Conservation (phyloP, 2,797 vertebrate species). For the Scleropages formosus region DNA sequence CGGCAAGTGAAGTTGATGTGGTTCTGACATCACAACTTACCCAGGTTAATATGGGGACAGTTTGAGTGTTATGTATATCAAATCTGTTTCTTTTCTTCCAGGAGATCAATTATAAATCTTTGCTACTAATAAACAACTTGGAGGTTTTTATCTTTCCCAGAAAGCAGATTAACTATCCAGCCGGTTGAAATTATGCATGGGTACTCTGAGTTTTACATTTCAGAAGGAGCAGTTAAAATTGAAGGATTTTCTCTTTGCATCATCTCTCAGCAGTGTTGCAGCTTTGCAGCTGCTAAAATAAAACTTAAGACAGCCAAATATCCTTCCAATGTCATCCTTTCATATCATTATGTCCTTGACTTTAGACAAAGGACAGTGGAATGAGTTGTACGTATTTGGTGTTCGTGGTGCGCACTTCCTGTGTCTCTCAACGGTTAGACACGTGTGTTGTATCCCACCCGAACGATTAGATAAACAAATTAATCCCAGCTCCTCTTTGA, state of each 20-base stretch:
- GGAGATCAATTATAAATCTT: not conserved
- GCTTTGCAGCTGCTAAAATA: not conserved
- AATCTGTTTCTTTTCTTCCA: not conserved
- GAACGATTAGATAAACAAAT: constrained; percentile 7
- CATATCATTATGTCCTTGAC: no score
- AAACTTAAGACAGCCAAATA: no score
- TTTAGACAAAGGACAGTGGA: no score
- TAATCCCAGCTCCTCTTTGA: not conserved
- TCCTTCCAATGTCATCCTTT: no score
- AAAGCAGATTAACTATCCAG: constrained; percentile 22
- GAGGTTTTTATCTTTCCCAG: not conserved
- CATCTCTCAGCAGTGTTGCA: not conserved
- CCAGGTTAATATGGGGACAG: not conserved
- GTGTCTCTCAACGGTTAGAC: no score
- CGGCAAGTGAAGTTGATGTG: not conserved
- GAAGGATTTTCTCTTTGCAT: not conserved
- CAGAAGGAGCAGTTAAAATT: not conserved
- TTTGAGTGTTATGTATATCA: not conserved
- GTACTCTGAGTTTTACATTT: constrained; percentile 26
- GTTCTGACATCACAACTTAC: not conserved
- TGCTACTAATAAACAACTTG: not conserved
- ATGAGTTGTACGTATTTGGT: no score
- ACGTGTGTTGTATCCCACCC: not conserved
- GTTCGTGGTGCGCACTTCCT: no score
- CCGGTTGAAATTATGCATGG: constrained; percentile 47